Base-by-base conservation (phyloP, 2,888 invertebrate genomes). In the Nomada lathburiana region DNA sequence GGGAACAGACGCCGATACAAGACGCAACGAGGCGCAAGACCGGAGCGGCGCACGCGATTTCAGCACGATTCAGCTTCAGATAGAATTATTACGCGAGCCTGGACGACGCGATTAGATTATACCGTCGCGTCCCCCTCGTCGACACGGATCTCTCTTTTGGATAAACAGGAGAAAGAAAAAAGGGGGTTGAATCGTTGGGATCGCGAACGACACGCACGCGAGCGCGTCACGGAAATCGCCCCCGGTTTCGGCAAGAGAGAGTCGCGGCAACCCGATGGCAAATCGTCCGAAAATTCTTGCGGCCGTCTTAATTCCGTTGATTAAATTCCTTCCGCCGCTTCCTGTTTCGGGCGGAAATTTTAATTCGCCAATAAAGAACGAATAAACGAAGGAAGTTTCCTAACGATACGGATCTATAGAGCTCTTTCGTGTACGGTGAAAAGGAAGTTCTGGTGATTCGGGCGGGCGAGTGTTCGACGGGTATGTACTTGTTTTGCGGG, bases 91-190 rank as follows among this genome's bases (percentile, higher is more conserved):
- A 67, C 53, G 75, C 64, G 64, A 63, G 42, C 47, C 50, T 67
- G 36, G 44, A 52, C 42, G 29, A n/a, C 23, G 20, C 70, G 70
- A 81, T 81, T 73, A 73, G 70, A 79, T 73, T 82, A 65, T 36
- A 50, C 13, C 52, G 55, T 16, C 62, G n/a, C n/a, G 42, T 62
- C 62, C 36, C 53, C 36, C 53, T 16, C 20, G 16, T 2, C 57
- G 57, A 69, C 57, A 44, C 57, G 18, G 42, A 10, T 16, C 20
- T n/a, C 11, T 29, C 18, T 2, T 10, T 59, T 7, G 36, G 36
- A 47, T 16, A 47, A 47, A 11, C 13, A 0, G 2, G 11, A 4
- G 3, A 0, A 16, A 47, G 47, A 16, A 50, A 47, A 20, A 29
- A 63, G 53, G 53, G 52, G 26, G 26, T 26, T 44, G 44, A 69